Conservation (phyloP, 2,888 invertebrate genomes). For the Chymomyza amoena region DNA sequence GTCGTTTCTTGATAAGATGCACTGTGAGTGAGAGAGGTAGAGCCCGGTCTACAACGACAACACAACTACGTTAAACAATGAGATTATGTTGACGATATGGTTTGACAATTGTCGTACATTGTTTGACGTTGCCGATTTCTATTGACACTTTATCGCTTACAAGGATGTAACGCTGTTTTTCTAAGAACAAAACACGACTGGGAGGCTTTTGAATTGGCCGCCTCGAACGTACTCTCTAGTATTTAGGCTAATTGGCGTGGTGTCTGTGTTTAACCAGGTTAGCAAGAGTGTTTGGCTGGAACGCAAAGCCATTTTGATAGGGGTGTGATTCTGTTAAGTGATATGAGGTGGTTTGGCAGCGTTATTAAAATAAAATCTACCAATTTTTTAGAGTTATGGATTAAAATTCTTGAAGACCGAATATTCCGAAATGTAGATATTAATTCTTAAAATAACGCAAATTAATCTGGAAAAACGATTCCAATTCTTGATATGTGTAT, state of each 20-base stretch:
- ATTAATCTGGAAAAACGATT: too few species aligned
- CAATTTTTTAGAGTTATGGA: too few species aligned
- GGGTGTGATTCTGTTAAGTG: background rate
- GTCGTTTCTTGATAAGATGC: constrained; percentile 60
- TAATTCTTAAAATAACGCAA: too few species aligned
- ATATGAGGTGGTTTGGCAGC: background rate
- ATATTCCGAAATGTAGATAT: too few species aligned
- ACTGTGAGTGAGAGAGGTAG: background rate
- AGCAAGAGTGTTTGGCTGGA: background rate
- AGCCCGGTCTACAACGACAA: background rate
- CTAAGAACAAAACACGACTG: constrained; percentile 61
- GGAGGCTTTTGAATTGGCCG: constrained; percentile 34
- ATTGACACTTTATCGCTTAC: constrained; percentile 66
- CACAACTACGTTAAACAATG: constrained; percentile 56
- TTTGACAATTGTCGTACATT: constrained; percentile 74
- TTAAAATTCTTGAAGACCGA: too few species aligned
- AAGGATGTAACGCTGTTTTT: constrained; percentile 70
- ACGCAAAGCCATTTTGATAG: background rate
- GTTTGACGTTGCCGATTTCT: constrained; percentile 73
- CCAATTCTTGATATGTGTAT: too few species aligned
- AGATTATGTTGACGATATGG: constrained; percentile 69
- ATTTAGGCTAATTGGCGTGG: constrained; percentile 57
- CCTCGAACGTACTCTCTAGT: constrained; percentile 23
- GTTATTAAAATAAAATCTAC: too few species aligned
- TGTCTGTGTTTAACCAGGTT: background rate